Conservation (phyloP, 2,113 vertebrate species). For the Gila orcuttii region DNA sequence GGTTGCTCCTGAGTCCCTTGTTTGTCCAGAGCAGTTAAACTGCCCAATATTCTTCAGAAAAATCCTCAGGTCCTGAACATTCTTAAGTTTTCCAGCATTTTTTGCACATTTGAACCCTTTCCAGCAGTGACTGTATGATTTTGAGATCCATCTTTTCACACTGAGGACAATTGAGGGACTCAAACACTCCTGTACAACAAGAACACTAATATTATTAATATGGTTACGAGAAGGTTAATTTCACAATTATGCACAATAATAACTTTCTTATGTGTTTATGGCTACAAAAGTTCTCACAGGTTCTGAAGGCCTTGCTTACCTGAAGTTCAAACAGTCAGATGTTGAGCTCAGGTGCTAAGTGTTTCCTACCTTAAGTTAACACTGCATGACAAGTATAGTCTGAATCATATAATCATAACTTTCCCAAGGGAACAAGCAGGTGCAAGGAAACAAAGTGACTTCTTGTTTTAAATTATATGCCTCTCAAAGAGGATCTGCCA, state of each 20-base stretch:
- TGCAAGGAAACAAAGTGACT: neutral
- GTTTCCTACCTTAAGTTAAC: neutral
- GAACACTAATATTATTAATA: neutral
- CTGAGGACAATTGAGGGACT: too few species aligned
- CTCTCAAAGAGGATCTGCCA: neutral
- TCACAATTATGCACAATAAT: neutral
- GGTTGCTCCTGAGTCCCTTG: too few species aligned
- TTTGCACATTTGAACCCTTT: too few species aligned
- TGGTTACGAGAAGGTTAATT: neutral
- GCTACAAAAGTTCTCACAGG: neutral
- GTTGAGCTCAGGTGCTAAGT: conserved; percentile 28
- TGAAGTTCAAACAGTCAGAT: conserved; percentile 30
- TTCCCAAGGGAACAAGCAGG: conserved; percentile 26
- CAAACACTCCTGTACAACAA: neutral
- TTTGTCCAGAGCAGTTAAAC: too few species aligned
- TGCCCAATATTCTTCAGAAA: too few species aligned
- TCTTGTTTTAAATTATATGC: neutral
- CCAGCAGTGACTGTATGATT: too few species aligned
- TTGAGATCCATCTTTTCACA: too few species aligned
- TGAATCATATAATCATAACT: conserved; percentile 10
- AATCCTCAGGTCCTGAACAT: too few species aligned
- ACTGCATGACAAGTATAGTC: neutral
- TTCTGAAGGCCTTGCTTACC: neutral
- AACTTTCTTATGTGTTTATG: conserved; percentile 43
- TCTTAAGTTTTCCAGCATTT: too few species aligned